Evolutionary conservation across 2,113 vertebrate genomes (phyloP).

Genomic region (Himantopus leucocephalus): DNA sequence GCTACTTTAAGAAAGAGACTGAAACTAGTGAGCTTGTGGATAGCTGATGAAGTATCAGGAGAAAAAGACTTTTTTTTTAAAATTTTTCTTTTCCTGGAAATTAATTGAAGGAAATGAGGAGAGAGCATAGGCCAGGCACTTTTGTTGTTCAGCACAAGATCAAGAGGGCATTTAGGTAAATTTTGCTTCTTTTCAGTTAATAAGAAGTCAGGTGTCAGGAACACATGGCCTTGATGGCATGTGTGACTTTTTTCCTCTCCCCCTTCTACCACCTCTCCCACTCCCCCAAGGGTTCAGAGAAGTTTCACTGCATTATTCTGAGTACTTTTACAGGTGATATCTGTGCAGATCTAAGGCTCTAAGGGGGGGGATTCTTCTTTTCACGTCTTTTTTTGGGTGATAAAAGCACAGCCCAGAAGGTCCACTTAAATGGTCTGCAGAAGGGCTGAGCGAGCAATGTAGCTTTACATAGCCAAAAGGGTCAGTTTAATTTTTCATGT

Average conservation of each 20-base stretch:
- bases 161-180: not conserved
- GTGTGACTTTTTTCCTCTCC: not conserved
- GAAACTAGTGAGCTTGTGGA: not conserved
- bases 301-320: not conserved
- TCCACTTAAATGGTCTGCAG: not conserved
- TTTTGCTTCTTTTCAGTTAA: not conserved
- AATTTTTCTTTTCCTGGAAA: not conserved
- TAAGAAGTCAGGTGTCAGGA: not conserved
- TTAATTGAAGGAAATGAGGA: not conserved
- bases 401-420: not conserved
- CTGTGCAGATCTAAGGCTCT: not conserved
- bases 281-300: not conserved
- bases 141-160: not conserved
- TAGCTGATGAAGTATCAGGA: not conserved
- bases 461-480: not conserved
- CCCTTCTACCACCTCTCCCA: not conserved
- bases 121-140: not conserved
- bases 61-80: not conserved
- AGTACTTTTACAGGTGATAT: not conserved
- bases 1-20: not conserved
- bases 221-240: not conserved
- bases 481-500: slow-evolving; percentile 21
- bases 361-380: not conserved
- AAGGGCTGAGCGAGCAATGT: not conserved
- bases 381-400: not conserved